These are phyloP conservation scores for Rhinopomastus cyanomelas DNA, from an alignment of 2,113 vertebrate genomes.

Conservation along the genomic window DNA sequence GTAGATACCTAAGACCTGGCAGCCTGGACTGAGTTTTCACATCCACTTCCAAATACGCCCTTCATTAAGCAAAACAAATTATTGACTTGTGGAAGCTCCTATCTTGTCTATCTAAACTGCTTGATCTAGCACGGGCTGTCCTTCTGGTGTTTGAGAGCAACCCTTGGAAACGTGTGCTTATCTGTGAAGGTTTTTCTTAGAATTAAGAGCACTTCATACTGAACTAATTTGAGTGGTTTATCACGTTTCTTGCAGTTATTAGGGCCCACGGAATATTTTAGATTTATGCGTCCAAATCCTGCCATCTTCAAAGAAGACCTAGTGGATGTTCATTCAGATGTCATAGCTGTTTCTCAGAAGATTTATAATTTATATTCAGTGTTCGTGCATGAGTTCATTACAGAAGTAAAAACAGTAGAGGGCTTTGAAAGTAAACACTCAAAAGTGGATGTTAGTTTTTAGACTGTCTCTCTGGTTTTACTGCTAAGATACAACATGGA, in stretches of 20 bases:
- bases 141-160: not conserved
- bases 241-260: not conserved
- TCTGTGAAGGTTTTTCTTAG: not conserved
- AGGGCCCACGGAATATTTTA: not conserved
- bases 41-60: not conserved
- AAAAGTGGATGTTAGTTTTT: not conserved
- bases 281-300: conserved; percentile 3
- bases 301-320: not conserved
- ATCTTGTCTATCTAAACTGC: not conserved
- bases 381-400: not conserved
- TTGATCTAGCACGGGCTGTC: not conserved
- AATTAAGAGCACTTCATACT: not conserved
- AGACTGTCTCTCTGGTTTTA: not conserved
- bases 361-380: not conserved
- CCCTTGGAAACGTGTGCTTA: not conserved
- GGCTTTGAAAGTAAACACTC: not conserved
- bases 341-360: not conserved
- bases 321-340: not conserved
- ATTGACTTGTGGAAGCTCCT: not conserved
- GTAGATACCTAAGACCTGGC: not conserved
- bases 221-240: not conserved
- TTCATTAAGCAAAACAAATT: not conserved
- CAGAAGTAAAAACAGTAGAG: not conserved
- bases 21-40: not conserved
- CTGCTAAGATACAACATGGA: not conserved